A percentile compares a stretch with the other conserved stretches of the same genome.
Conservation (phyloP, 2,113 vertebrate genomes). For the Motacilla alba region DNA sequence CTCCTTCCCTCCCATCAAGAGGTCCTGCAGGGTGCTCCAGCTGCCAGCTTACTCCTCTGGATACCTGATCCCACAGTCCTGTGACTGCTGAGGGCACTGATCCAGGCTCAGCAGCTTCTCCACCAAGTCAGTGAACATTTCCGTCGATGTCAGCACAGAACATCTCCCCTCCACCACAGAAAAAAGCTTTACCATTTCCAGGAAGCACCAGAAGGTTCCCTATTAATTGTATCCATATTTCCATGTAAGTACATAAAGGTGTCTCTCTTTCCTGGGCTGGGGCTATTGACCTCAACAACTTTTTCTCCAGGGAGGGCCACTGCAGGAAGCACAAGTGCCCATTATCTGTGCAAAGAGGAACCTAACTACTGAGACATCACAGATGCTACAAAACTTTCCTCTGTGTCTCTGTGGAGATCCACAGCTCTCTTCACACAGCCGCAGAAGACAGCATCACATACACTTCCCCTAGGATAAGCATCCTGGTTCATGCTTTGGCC, state of each 20-base stretch:
- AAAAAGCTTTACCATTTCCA: background rate
- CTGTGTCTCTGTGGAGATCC: background rate
- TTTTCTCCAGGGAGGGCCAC: background rate
- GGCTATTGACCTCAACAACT: background rate
- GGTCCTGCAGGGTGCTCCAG: background rate
- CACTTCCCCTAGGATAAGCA: background rate
- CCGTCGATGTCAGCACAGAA: background rate
- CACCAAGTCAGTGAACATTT: background rate
- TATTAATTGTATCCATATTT: background rate
- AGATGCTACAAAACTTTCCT: background rate
- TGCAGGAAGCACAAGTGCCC: background rate
- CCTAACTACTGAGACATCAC: background rate
- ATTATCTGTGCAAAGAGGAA: background rate
- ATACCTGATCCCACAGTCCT: background rate
- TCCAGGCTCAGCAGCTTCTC: background rate
- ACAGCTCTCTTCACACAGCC: background rate
- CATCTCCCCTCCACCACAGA: background rate
- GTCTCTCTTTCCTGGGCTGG: background rate
- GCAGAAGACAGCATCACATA: background rate
- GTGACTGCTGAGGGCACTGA: background rate
- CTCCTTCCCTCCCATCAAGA: background rate
- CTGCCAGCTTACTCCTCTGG: background rate
- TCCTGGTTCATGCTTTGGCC: background rate
- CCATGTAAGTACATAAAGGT: accelerated
- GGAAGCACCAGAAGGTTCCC: background rate